Percentiles rank a stretch among this genome's conserved stretches.
phyloP scores from a whole-genome alignment of 2,113 vertebrate genomes.

The Ranitomeya variabilis region DNA sequence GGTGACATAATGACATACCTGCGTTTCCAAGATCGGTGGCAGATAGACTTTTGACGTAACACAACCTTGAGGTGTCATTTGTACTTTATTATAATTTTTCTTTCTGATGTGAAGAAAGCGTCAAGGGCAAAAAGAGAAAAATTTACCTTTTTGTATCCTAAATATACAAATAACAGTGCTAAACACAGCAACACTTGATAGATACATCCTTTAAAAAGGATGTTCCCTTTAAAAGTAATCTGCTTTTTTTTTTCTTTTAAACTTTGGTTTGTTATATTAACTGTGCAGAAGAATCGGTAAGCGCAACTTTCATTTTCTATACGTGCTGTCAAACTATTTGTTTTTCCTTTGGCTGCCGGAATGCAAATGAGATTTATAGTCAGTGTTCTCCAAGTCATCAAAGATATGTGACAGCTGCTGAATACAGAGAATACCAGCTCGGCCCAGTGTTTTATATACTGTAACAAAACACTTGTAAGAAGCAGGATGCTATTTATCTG shows the following conservation, averaged over 20 bases:
- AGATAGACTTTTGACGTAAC: neutral
- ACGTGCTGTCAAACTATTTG: neutral
- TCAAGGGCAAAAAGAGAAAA: neutral
- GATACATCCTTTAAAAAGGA: neutral
- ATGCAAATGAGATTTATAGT: slow-evolving; percentile 27
- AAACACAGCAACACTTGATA: neutral
- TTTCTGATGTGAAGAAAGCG: neutral
- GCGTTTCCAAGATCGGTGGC: neutral
- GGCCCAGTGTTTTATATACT: neutral
- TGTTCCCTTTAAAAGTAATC: neutral
- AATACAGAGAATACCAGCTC: neutral
- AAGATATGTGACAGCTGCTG: slow-evolving; percentile 32
- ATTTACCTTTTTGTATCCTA: neutral
- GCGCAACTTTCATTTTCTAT: slow-evolving; percentile 25
- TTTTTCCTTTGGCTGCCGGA: slow-evolving; percentile 9
- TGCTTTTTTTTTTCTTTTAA: no score
- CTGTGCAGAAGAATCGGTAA: neutral
- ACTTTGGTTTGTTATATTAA: slow-evolving; percentile 23
- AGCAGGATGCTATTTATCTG: slow-evolving; percentile 17
- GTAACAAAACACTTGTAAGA: slow-evolving; percentile 1
- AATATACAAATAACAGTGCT: neutral
- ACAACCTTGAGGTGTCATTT: neutral
- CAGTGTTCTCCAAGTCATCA: neutral
- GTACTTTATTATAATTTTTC: neutral
- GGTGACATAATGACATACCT: neutral